Evolutionary conservation across 1,140 invertebrate species (phyloP).

Genomic region (Babylonia areolata): DNA sequence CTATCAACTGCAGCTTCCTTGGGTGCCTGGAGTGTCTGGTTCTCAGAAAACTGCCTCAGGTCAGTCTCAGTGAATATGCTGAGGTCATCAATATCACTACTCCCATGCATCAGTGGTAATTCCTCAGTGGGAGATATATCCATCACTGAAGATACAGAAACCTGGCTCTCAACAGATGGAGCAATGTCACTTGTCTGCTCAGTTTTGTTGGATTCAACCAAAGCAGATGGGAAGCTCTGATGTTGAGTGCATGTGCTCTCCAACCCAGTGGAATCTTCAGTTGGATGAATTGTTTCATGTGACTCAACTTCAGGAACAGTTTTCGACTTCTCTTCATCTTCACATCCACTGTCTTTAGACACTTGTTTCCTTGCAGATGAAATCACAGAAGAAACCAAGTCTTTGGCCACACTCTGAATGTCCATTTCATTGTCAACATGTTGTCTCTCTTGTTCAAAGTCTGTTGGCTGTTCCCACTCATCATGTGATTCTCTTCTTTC

Average conservation of each 20-base stretch:
- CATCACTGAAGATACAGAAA: not conserved
- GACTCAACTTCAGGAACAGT: not conserved
- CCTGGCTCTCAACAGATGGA: not conserved
- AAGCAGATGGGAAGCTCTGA: not conserved
- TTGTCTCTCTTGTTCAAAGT: not conserved
- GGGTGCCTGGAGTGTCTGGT: not conserved
- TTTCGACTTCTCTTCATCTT: not conserved
- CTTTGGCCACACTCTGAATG: not conserved
- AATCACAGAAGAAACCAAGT: not conserved
- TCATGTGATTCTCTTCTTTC: not conserved
- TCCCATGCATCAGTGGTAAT: not conserved
- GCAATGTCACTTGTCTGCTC: not conserved
- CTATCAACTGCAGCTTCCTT: too few relatives aligned
- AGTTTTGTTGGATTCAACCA: not conserved
- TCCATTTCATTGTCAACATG: not conserved
- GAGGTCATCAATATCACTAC: conserved; percentile 27
- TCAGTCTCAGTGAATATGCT: conserved; percentile 37
- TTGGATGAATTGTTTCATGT: not conserved
- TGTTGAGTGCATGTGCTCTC: not conserved
- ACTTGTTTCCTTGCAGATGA: not conserved
- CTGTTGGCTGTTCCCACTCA: not conserved
- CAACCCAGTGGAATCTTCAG: not conserved
- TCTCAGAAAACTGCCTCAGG: not conserved
- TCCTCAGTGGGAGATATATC: not conserved
- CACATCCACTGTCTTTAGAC: not conserved